Evolutionary conservation across 2,113 vertebrate species (phyloP).

Genomic region (Aythya baeri): DNA sequence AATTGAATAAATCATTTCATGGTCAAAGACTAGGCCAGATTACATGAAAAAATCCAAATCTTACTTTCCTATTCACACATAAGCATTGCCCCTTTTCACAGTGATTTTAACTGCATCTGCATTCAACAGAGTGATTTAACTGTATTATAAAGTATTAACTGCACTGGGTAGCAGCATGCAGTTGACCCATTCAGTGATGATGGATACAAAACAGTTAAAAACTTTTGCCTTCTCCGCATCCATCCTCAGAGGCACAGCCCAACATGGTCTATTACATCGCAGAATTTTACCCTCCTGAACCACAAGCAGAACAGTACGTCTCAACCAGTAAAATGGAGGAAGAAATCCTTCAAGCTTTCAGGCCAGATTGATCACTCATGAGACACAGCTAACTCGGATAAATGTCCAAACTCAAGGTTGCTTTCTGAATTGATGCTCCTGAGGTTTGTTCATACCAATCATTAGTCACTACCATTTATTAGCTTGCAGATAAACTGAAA

Average conservation of each 20-base stretch:
- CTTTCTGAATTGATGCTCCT: constrained; percentile 54
- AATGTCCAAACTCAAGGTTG: constrained; percentile 13
- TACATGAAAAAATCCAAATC: neutral
- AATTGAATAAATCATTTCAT: neutral
- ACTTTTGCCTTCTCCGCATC: neutral
- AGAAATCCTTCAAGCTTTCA: constrained; percentile 59
- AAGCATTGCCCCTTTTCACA: neutral
- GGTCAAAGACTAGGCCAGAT: neutral
- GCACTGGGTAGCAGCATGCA: neutral
- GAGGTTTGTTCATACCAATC: constrained; percentile 56
- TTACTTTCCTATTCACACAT: neutral
- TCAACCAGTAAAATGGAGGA: constrained; percentile 4
- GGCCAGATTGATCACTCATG: constrained; percentile 51
- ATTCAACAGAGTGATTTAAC: neutral
- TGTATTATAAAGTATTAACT: neutral
- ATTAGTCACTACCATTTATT: constrained; percentile 68
- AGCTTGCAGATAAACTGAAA: constrained; percentile 62
- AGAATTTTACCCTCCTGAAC: neutral
- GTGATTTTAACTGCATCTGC: neutral
- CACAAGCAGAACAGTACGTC: neutral
- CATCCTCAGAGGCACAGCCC: neutral
- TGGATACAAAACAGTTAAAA: neutral
- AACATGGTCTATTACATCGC: neutral
- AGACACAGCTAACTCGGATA: neutral
- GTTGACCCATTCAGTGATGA: neutral